Evolutionary conservation across 2,797 vertebrate genomes (phyloP).

Genomic region (Intellagama lesueurii): DNA sequence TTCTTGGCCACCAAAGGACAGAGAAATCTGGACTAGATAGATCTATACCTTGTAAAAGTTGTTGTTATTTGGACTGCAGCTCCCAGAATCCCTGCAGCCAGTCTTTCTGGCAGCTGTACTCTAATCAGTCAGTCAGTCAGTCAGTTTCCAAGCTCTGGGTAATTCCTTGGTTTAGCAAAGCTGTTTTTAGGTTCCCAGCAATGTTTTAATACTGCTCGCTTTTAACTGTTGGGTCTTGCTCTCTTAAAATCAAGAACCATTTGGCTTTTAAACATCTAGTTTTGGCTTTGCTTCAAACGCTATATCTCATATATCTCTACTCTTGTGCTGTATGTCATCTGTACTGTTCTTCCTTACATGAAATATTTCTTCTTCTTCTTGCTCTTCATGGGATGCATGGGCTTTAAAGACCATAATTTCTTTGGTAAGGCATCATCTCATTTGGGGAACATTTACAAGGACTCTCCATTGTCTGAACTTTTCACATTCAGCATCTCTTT

Average conservation of each 20-base stretch:
- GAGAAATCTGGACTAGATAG: not conserved
- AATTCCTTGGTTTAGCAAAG: not conserved
- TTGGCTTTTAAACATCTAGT: constrained; percentile 57
- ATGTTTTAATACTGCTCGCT: constrained; percentile 12
- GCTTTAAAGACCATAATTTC: constrained; percentile 88
- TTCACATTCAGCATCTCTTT: constrained; percentile 51
- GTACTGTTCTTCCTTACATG: constrained; percentile 75
- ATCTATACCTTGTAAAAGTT: not conserved
- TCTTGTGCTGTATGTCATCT: constrained; percentile 64
- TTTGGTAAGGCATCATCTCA: constrained; percentile 89
- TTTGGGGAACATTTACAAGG: constrained; percentile 71
- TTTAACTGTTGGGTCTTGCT: constrained; percentile 44
- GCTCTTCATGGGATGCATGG: constrained; percentile 85
- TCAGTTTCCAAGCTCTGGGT: not conserved
- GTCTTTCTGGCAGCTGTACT: too few relatives aligned
- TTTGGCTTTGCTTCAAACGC: constrained; percentile 66
- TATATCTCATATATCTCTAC: constrained; percentile 63
- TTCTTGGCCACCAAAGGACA: too few relatives aligned
- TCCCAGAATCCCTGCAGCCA: not conserved
- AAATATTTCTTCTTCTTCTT: constrained; percentile 83
- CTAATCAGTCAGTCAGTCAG: too few relatives aligned
- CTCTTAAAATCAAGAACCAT: constrained; percentile 63
- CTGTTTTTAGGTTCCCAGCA: not conserved
- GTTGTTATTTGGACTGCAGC: not conserved
- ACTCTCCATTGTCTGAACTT: constrained; percentile 48